Percentiles rank a stretch among this genome's conserved stretches.
These are phyloP conservation scores for Cabera pusaria DNA, from an alignment of 2,888 invertebrate genomes.

Conservation along the genomic window DNA sequence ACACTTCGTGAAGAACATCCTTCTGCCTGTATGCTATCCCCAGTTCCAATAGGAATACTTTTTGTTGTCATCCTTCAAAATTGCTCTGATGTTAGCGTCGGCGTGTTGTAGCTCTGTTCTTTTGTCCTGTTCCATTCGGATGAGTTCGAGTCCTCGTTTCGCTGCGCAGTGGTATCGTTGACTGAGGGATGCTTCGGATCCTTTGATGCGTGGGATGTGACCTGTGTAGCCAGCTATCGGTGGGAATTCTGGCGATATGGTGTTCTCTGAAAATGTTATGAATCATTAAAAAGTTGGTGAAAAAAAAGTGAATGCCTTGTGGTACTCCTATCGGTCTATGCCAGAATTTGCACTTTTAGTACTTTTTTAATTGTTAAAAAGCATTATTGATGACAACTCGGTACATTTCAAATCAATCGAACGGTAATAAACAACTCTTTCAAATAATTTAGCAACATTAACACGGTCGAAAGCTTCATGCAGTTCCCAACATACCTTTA, in stretches of 20 bases:
- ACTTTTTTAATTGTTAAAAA: no score
- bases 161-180: constrained; percentile 87
- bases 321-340: no score
- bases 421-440: no score
- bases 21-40: constrained; percentile 83
- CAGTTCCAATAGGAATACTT: constrained; percentile 77
- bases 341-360: no score
- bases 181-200: constrained; percentile 86
- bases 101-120: constrained; percentile 69
- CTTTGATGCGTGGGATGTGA: constrained; percentile 87
- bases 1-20: constrained; percentile 77
- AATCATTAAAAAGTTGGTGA: constrained; percentile 13
- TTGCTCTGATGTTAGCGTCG: constrained; percentile 59
- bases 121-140: constrained; percentile 81
- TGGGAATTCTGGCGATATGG: constrained; percentile 86
- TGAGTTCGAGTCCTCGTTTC: constrained; percentile 84
- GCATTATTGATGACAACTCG: no score
- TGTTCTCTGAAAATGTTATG: constrained; percentile 76
- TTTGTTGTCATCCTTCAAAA: constrained; percentile 66
- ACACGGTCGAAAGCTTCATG: constrained; percentile 15
- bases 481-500: constrained; percentile 63
- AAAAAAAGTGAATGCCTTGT: constrained; percentile 26
- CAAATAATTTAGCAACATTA: no score
- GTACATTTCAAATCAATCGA: no score
- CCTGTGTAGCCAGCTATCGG: constrained; percentile 90